These are phyloP conservation scores for Prietella phreatophila DNA, from an alignment of 2,113 vertebrate genomes.

Conservation along the genomic window DNA sequence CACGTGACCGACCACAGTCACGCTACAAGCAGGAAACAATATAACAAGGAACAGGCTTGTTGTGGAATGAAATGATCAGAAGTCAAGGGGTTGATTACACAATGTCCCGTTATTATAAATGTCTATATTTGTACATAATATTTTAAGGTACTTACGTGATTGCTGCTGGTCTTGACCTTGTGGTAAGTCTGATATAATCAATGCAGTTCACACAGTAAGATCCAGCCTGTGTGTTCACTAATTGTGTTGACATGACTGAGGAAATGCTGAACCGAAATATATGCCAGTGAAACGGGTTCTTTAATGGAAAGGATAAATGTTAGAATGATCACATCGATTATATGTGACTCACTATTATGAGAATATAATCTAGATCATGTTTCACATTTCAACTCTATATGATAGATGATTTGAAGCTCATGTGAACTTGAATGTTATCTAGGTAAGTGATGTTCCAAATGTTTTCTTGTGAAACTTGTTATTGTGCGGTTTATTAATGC, in stretches of 20 bases:
- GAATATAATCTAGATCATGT: background rate
- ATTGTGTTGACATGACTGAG: background rate
- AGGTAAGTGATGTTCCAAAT: background rate
- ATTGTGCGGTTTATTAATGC: background rate
- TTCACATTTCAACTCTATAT: background rate
- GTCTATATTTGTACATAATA: background rate
- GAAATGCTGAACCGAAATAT: background rate
- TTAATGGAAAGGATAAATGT: too few relatives aligned
- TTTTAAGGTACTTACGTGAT: background rate
- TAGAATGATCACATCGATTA: background rate
- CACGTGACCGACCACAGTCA: constrained; percentile 33
- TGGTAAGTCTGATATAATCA: constrained; percentile 36
- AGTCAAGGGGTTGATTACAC: background rate
- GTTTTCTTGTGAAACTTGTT: background rate
- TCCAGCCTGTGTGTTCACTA: background rate
- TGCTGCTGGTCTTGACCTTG: background rate
- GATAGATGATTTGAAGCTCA: background rate
- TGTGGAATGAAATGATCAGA: background rate
- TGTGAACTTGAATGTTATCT: background rate
- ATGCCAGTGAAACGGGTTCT: background rate
- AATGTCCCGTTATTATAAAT: background rate
- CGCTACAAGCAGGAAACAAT: background rate
- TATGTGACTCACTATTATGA: background rate
- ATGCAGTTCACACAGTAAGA: background rate
- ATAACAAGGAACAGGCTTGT: background rate